phyloP scores from a whole-genome alignment of 2,797 vertebrate genomes.

The Trematomus bernacchii region DNA sequence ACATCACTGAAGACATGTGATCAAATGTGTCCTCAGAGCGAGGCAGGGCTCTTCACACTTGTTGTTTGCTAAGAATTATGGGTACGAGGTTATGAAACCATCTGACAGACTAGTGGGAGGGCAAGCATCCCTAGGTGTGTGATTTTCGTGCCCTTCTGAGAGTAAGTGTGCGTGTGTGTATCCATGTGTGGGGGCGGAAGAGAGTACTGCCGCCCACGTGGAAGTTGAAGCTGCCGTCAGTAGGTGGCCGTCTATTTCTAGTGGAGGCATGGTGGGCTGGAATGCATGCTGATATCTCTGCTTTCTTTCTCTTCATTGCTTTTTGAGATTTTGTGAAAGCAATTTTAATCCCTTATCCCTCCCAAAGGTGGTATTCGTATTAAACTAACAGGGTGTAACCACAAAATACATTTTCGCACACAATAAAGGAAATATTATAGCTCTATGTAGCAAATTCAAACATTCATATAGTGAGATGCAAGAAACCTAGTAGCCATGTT shows the following conservation, averaged over 20 bases:
- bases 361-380: slow-evolving; percentile 3
- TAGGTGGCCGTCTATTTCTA: slow-evolving; percentile 83
- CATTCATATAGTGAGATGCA: neutral
- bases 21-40: slow-evolving; percentile 22
- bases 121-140: slow-evolving; percentile 48
- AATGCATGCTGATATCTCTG: slow-evolving; percentile 43
- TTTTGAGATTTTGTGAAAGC: slow-evolving; percentile 55
- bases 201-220: slow-evolving; percentile 72
- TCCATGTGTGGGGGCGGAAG: slow-evolving; percentile 71
- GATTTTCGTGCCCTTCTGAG: slow-evolving; percentile 19
- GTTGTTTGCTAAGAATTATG: slow-evolving; percentile 63
- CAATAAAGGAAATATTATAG: slow-evolving; percentile 16
- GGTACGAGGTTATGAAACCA: slow-evolving; percentile 69
- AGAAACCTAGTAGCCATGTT: too few species aligned
- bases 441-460: slow-evolving; percentile 6
- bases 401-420: neutral
- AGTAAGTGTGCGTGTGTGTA: slow-evolving; percentile 40
- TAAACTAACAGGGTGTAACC: slow-evolving; percentile 26
- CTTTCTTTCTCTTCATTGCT: slow-evolving; percentile 46
- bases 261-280: slow-evolving; percentile 76
- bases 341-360: slow-evolving; percentile 23
- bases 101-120: slow-evolving; percentile 71
- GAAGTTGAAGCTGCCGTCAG: slow-evolving; percentile 74
- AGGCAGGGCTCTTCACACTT: slow-evolving; percentile 50
- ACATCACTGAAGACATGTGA: neutral